Percentiles rank a stretch among this genome's conserved stretches.
Evolutionary conservation across 2,113 vertebrate species (phyloP).

Genomic region (Mustelus asterias): DNA sequence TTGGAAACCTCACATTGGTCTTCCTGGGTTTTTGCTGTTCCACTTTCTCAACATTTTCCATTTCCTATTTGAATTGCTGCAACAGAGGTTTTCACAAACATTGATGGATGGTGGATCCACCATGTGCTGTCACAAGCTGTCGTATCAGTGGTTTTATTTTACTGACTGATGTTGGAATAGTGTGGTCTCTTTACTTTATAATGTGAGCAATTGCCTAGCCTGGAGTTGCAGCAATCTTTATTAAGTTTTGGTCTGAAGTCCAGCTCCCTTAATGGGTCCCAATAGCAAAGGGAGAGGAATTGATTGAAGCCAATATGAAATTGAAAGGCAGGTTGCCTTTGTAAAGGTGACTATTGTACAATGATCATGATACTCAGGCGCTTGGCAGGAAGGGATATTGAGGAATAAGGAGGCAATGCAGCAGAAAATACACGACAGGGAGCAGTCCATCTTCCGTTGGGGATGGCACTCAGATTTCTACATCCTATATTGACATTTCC

Average conservation of each 20-base stretch:
- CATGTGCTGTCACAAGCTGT: neutral
- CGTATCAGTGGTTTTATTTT: neutral
- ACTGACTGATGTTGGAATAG: neutral
- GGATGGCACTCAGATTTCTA: neutral
- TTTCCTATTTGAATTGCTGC: neutral
- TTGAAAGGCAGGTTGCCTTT: neutral
- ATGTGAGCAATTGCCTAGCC: neutral
- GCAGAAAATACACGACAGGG: neutral
- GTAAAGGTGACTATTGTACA: neutral
- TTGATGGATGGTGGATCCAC: neutral
- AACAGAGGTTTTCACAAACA: neutral
- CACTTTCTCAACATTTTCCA: neutral
- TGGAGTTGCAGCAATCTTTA: neutral
- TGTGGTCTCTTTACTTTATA: neutral
- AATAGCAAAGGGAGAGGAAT: neutral
- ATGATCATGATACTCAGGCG: neutral
- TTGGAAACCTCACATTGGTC: neutral
- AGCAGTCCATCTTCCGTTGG: neutral
- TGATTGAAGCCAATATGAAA: neutral
- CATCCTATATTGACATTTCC: neutral
- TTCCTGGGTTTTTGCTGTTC: neutral
- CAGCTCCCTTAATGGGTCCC: neutral
- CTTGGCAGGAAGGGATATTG: neutral
- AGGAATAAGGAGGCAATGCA: neutral
- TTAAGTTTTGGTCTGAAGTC: neutral